phyloP scores from a whole-genome alignment of 1,140 invertebrate genomes.

The Aporrectodea caliginosa region DNA sequence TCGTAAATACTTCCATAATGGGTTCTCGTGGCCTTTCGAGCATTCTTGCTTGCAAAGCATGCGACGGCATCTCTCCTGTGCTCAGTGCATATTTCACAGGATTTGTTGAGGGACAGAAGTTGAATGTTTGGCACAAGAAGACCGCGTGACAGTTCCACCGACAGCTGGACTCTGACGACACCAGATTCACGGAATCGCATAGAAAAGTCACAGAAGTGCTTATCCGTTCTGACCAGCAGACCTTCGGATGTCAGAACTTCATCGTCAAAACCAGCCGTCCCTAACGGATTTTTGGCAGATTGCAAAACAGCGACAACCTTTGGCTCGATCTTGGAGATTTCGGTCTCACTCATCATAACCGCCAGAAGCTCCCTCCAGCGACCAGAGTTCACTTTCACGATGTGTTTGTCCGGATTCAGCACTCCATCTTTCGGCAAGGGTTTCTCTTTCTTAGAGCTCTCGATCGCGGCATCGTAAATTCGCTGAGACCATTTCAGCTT shows the following conservation, averaged over 20 bases:
- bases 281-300: no score
- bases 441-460: no score
- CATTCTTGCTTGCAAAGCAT: slow-evolving; percentile 2
- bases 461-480: slow-evolving; percentile 1
- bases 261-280: no score
- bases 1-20: neutral
- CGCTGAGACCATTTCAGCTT: neutral
- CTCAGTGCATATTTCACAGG: slow-evolving; percentile 41
- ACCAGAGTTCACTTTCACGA: neutral
- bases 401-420: neutral
- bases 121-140: slow-evolving; percentile 43
- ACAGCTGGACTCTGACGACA: neutral
- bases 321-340: no score
- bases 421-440: no score
- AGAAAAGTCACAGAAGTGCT: neutral
- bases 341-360: no score
- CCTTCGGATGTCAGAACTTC: neutral
- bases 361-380: neutral
- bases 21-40: neutral
- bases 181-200: neutral
- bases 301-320: no score
- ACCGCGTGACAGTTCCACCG: slow-evolving; percentile 27
- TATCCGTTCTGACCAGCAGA: neutral
- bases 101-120: slow-evolving; percentile 41
- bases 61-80: slow-evolving; percentile 18